phyloP scores from a whole-genome alignment of 2,113 vertebrate species.

The Rhinolophus sinicus region DNA sequence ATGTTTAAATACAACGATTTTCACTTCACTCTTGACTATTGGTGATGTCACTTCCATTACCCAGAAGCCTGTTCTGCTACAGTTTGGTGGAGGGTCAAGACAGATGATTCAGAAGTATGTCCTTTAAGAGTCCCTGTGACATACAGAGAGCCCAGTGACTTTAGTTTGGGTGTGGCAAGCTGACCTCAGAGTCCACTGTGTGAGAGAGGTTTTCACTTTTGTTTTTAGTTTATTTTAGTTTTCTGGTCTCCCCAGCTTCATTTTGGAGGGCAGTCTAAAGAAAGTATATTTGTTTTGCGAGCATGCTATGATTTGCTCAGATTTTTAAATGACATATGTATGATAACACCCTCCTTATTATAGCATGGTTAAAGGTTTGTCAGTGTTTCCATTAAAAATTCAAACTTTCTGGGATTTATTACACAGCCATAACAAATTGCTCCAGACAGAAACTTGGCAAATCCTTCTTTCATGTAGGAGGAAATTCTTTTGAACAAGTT shows the following conservation, averaged over 20 bases:
- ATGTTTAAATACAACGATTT: background rate
- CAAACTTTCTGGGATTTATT: conserved; percentile 85
- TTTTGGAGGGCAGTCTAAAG: conserved; percentile 75
- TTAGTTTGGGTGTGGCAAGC: conserved; percentile 81
- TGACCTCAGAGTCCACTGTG: conserved; percentile 83
- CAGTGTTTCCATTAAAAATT: conserved; percentile 86
- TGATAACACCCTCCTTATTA: conserved; percentile 82
- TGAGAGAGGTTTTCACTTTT: conserved; percentile 68
- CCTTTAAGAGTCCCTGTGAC: conserved; percentile 65
- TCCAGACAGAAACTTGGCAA: conserved; percentile 86
- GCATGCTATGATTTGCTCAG: conserved; percentile 78
- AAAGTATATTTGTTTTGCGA: conserved; percentile 79
- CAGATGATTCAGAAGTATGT: conserved; percentile 68
- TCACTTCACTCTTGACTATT: background rate
- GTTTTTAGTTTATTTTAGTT: conserved; percentile 81
- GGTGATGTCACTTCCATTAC: conserved; percentile 60
- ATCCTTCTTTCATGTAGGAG: conserved; percentile 75
- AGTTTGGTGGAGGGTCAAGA: conserved; percentile 76
- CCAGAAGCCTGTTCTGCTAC: conserved; percentile 46
- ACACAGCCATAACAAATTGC: conserved; percentile 84
- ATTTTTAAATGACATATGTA: conserved; percentile 81
- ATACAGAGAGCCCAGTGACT: conserved; percentile 10
- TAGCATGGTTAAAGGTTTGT: conserved; percentile 81
- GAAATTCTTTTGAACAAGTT: conserved; percentile 82
- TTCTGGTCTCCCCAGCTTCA: conserved; percentile 77